These are phyloP conservation scores for Trichomalopsis sarcophagae DNA, from an alignment of 1,140 invertebrate genomes.

Conservation along the genomic window DNA sequence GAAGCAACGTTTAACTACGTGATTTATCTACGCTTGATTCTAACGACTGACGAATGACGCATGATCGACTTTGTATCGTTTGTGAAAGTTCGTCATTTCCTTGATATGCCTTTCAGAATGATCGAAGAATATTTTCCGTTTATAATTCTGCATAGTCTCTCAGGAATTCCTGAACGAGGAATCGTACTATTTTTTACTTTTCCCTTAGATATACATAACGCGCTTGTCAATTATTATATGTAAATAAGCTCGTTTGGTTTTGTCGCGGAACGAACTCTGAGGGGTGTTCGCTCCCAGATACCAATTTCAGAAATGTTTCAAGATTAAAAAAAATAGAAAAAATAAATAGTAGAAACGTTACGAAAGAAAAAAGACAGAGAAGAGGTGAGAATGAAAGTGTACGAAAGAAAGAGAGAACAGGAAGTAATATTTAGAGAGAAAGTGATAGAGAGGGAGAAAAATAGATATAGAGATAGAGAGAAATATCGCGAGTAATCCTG, in stretches of 20 bases:
- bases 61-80: constrained; percentile 1
- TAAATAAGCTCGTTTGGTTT: constrained; percentile 12
- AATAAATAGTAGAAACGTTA: constrained; percentile 25
- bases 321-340: constrained; percentile 16
- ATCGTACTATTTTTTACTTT: neutral
- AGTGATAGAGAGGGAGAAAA: constrained; percentile 60
- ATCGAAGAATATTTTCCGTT: constrained; percentile 25
- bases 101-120: constrained; percentile 9
- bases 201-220: neutral
- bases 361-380: constrained; percentile 39
- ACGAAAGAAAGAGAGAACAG: constrained; percentile 20
- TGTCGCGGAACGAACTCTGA: neutral
- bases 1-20: neutral
- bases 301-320: constrained; percentile 54
- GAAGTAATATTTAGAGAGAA: constrained; percentile 34
- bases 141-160: neutral
- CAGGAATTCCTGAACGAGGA: constrained; percentile 32
- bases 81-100: neutral
- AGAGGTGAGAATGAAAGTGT: constrained; percentile 50
- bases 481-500: constrained; percentile 40
- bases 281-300: constrained; percentile 52
- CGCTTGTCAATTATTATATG: constrained; percentile 14
- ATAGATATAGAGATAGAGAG: constrained; percentile 56
- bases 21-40: neutral
- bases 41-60: neutral